These are phyloP conservation scores for Sanderia malayensis DNA, from an alignment of 30 jellyfish, hydroid and myxozoan genomes.

Conservation along the genomic window DNA sequence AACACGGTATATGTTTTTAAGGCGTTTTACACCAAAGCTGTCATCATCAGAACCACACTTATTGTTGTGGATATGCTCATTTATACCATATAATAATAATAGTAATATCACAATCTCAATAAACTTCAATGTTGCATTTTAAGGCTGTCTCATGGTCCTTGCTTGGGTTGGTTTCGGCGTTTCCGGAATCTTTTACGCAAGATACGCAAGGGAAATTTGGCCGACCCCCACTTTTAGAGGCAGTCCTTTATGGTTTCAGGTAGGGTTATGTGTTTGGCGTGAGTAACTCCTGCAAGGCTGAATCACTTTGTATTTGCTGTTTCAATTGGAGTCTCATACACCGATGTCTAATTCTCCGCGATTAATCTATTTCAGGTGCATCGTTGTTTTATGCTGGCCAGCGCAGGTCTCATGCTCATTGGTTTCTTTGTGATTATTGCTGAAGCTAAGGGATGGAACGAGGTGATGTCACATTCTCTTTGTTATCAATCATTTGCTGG, in stretches of 20 bases:
- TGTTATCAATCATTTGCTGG: not conserved
- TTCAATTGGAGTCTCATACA: too few relatives aligned
- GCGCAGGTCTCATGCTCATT: slow-evolving; percentile 21
- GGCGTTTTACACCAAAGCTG: too few relatives aligned
- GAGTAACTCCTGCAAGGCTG: not conserved
- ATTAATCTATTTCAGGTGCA: slow-evolving; percentile 22
- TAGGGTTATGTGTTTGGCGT: not conserved
- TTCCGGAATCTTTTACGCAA: slow-evolving; percentile 54
- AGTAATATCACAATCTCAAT: not conserved
- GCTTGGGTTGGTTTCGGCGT: slow-evolving; percentile 64
- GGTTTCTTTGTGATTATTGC: slow-evolving; percentile 44
- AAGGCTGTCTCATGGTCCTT: slow-evolving; percentile 42
- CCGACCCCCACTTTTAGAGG: slow-evolving; percentile 14
- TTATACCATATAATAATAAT: not conserved
- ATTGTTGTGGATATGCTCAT: not conserved
- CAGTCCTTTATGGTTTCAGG: slow-evolving; percentile 48
- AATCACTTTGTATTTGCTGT: not conserved
- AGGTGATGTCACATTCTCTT: slow-evolving; percentile 1
- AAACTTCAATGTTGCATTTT: not conserved
- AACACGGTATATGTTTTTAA: not conserved
- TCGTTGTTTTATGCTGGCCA: slow-evolving; percentile 20
- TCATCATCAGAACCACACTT: not conserved
- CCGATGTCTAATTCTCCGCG: too few relatives aligned
- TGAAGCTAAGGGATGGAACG: slow-evolving; percentile 59
- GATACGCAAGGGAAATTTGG: slow-evolving; percentile 32